phyloP scores from a whole-genome alignment of 2,113 vertebrate species.

The Podocnemis expansa region DNA sequence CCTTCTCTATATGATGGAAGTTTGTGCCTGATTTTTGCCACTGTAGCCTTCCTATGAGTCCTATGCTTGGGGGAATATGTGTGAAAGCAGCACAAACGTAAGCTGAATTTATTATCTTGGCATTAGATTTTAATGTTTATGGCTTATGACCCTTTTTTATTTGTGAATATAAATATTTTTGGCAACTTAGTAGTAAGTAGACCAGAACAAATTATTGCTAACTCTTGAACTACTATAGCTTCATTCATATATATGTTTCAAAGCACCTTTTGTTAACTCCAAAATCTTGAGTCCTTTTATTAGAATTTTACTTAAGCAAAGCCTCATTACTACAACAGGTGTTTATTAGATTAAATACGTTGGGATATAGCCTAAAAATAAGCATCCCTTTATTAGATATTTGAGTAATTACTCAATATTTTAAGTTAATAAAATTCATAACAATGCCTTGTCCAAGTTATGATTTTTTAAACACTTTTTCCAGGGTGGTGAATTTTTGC shows the following conservation, averaged over 20 bases:
- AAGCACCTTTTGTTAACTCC: background rate
- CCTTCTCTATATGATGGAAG: background rate
- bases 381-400: background rate
- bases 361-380: background rate
- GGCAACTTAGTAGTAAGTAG: constrained; percentile 16
- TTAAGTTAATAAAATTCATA: background rate
- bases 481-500: background rate
- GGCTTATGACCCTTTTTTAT: background rate
- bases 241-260: constrained; percentile 25
- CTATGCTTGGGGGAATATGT: background rate
- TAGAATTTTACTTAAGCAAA: background rate
- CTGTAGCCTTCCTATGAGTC: background rate
- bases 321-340: background rate
- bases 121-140: background rate
- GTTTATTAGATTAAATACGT: background rate
- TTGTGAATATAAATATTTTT: background rate
- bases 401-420: background rate
- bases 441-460: background rate
- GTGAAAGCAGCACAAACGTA: background rate
- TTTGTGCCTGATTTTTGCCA: background rate
- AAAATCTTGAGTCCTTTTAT: background rate
- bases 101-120: background rate
- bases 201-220: constrained; percentile 37
- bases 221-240: constrained; percentile 52
- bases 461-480: background rate